Conservation (phyloP, 2,888 invertebrate genomes). For the Eulithis prunata region DNA sequence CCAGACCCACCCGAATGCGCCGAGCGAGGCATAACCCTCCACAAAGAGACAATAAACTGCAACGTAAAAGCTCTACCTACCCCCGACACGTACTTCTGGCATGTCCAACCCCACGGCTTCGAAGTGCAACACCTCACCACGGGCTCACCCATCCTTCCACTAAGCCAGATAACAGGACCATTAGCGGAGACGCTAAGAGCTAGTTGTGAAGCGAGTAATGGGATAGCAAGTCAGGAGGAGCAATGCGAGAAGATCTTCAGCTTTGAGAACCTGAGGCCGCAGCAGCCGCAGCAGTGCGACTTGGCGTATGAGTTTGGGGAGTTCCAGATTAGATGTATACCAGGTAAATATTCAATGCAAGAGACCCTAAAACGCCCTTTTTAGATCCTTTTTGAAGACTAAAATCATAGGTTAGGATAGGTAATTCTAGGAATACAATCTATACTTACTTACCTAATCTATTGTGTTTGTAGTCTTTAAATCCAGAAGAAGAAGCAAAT, state of each 20-base stretch:
- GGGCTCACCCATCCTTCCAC: conserved; percentile 66
- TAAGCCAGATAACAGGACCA: conserved; percentile 72
- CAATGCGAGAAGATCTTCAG: conserved; percentile 66
- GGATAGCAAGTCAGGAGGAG: conserved; percentile 70
- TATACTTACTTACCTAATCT: too few relatives aligned
- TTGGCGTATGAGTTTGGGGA: conserved; percentile 72
- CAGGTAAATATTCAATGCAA: conserved; percentile 55
- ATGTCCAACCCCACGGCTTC: conserved; percentile 66
- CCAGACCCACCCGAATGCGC: conserved; percentile 76
- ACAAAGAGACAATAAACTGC: conserved; percentile 71
- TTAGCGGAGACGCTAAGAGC: conserved; percentile 63
- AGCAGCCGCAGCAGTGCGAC: conserved; percentile 72
- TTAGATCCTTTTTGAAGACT: too few relatives aligned
- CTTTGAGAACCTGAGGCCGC: conserved; percentile 72
- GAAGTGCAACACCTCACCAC: conserved; percentile 73
- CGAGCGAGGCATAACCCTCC: conserved; percentile 63
- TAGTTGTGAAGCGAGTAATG: conserved; percentile 74
- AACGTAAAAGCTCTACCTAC: conserved; percentile 66
- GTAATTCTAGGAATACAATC: too few relatives aligned
- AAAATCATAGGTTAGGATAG: too few relatives aligned
- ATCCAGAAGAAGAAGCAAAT: too few relatives aligned
- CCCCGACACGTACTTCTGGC: conserved; percentile 77
- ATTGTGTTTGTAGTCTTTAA: too few relatives aligned
- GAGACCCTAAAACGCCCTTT: too few relatives aligned
- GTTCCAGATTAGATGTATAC: conserved; percentile 77